A percentile compares a stretch with the other conserved stretches of the same genome.
These are phyloP conservation scores for Corvus cornix DNA, from an alignment of 2,113 vertebrate species.

Conservation along the genomic window DNA sequence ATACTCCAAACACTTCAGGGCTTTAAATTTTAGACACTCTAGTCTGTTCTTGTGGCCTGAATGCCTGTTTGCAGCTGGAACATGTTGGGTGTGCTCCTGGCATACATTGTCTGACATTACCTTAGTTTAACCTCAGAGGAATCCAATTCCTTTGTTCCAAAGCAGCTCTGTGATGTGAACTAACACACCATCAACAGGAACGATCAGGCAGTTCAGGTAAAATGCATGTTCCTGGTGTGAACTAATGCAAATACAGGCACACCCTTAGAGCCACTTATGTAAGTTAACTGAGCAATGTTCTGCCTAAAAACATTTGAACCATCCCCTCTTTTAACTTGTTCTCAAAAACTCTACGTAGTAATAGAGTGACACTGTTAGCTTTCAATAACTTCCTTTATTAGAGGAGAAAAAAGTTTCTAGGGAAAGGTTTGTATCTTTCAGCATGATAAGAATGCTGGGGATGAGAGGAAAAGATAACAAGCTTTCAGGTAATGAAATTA, in stretches of 20 bases:
- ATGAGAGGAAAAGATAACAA: not conserved
- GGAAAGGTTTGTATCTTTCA: not conserved
- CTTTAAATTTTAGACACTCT: not conserved
- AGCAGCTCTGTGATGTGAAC: not conserved
- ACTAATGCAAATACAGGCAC: not conserved
- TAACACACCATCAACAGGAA: not conserved
- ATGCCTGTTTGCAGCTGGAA: not conserved
- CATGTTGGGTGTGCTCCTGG: not conserved
- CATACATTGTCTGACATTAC: not conserved
- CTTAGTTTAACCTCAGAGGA: conserved; percentile 17
- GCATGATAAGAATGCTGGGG: not conserved
- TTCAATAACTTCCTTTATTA: not conserved
- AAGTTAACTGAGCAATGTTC: not conserved
- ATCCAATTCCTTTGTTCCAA: not conserved
- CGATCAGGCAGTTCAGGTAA: not conserved
- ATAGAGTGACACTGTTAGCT: not conserved
- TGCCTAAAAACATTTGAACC: not conserved
- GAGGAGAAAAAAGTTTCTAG: not conserved
- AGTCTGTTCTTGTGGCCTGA: not conserved
- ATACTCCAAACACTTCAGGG: not conserved
- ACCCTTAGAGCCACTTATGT: not conserved
- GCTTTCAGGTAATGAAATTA: not conserved
- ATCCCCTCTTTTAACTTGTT: not conserved
- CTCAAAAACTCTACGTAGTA: not conserved
- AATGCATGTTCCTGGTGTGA: not conserved